These are phyloP conservation scores for Catalaphyllia jardinei DNA, from an alignment of 64 coral and sea anemone genomes.

Conservation along the genomic window DNA sequence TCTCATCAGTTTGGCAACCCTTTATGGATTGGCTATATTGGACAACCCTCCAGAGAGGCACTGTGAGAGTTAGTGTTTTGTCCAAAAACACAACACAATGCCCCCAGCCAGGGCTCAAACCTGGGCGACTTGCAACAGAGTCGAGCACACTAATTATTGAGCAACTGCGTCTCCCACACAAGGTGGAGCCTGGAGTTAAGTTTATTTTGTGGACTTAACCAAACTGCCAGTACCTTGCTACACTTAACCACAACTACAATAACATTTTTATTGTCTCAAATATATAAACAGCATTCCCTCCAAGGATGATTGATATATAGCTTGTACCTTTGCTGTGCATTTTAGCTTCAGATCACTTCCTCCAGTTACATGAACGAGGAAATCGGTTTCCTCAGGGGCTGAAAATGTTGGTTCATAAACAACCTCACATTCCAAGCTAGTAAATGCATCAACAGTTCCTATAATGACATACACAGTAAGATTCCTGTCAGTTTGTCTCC, in stretches of 20 bases:
- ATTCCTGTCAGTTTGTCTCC: background rate
- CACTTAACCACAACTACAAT: background rate
- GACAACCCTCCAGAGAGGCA: too few species aligned
- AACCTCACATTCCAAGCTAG: slow-evolving; percentile 86
- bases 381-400: slow-evolving; percentile 67
- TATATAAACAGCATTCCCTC: background rate
- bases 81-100: too few species aligned
- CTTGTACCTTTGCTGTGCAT: slow-evolving; percentile 80
- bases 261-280: background rate
- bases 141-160: too few species aligned
- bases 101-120: too few species aligned
- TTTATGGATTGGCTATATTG: too few species aligned
- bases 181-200: too few species aligned
- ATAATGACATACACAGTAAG: background rate
- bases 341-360: slow-evolving; percentile 66
- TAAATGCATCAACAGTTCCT: slow-evolving; percentile 97
- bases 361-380: slow-evolving; percentile 85
- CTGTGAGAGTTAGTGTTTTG: too few species aligned
- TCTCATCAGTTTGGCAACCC: too few species aligned
- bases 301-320: background rate
- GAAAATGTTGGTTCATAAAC: slow-evolving; percentile 88
- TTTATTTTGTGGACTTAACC: too few species aligned
- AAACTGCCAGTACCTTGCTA: too few species aligned
- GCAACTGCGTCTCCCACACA: too few species aligned
- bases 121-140: too few species aligned